Evolutionary conservation across 1,140 invertebrate species (phyloP), one percentile per base, ranked within the genome.

Genomic region (Ips nitidus): DNA sequence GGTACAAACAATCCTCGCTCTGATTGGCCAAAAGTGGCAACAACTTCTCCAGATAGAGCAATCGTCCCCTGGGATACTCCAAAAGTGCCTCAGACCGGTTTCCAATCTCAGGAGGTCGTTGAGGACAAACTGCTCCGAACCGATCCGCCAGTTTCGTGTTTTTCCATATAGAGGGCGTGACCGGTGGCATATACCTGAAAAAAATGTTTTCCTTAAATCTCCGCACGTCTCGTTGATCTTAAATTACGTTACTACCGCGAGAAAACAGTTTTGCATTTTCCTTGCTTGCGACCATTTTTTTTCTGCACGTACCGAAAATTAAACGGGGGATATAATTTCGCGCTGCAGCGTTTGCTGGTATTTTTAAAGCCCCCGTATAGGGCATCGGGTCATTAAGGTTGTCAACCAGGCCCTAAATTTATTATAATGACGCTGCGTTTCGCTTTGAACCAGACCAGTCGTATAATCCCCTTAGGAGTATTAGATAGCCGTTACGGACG

Each of bases 1-100:
- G 87, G 82, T 97, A 98, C 75, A 98, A 90, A 81, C 97, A 99
- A 85, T 99, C 97, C 84, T 98, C 97, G 81, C 90, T 94, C 84
- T 97, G 94, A 79, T 97, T 94, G 73, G 86, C 87, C 43, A 98
- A 84, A 71, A 93, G 84, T 4, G 93, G 91, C 62, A 91, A 83
- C 71, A 98, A 83, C 71, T 90, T 87, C 74, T 93, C 89, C 41
- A 98, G 85, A 78, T 94, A 91, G 40, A 89, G 86, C 42, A 95
- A 86, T 36, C 93, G 86, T 7, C 89, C 90, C 42, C 90, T 84
- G 4, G 96, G 94, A 75, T 93, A 88, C 73, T 88, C 83, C 71
- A 91, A 81, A 39, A 90, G 82, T 1, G 91, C 88, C 74, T 94
- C 91, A 38, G 91, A 89, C 69, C 88, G 86, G 73, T 88, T 88